Evolutionary conservation across 2,113 vertebrate genomes (phyloP), one percentile per base, ranked within the genome.

Genomic region (Pseudolaguvia tuberculata): DNA sequence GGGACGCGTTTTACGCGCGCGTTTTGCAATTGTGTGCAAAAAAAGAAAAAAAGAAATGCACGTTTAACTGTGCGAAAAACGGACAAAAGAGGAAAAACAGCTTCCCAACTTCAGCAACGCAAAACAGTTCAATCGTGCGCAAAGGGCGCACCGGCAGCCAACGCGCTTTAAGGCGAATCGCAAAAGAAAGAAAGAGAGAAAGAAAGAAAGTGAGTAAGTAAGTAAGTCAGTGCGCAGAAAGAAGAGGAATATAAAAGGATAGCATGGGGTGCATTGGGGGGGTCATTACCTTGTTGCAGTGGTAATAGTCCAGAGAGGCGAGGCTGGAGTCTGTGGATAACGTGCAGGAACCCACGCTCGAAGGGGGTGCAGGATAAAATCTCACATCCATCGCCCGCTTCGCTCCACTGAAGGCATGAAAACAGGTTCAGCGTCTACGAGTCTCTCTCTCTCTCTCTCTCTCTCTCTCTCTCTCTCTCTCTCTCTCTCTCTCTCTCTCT

Each of bases 281-380:
- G 50, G 59, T 66, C 70, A 83, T 91, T 96, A 96, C 96, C 96
- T 97, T 98, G 92, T 92, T 94, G 91, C 93, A 93, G 90, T 95
- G 94, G 86, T 96, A 98, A 93, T 96, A 96, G 92, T 97, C 95
- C 94, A 96, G 88, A 85, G 90, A 90, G 42, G 89, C 88, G 79
- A 93, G 85, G 87, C 92, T 86, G 83, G 94, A 92, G 85, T 98
- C 96, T 82, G 94, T 87, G 78, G 95, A 90, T 92, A 96, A 90
- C 79, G 94, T 93, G 90, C 93, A 92, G 82, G 95, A 93, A 86
- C 93, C 94, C 91, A 96, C 94, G 89, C 94, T 92, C 85, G 93
- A 88, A 87, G 95, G 94, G 88, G 93, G 93, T 90, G 94, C 93
- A 86, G 95, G 93, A 91, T 96, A 98, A 90, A 95, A 94, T 88